These are phyloP conservation scores for Fukomys damarensis DNA, from an alignment of 2,113 vertebrate species.

Conservation along the genomic window DNA sequence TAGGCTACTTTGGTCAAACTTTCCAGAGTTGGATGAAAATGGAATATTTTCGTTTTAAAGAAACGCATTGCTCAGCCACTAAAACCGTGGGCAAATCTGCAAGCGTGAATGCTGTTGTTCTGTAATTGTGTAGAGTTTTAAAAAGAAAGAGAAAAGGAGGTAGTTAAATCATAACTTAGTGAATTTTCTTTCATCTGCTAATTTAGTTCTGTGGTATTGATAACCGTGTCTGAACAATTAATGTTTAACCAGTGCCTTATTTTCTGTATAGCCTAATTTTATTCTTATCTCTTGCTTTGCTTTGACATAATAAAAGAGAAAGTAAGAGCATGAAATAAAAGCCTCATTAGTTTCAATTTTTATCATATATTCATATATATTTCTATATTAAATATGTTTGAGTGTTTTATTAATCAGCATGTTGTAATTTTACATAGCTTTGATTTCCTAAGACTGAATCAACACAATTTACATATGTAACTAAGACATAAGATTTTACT, in stretches of 20 bases:
- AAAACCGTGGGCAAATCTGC: background rate
- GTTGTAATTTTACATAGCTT: slow-evolving; percentile 32
- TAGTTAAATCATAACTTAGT: slow-evolving; percentile 47
- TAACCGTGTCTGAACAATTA: slow-evolving; percentile 48
- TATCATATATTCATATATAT: background rate
- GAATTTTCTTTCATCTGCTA: slow-evolving; percentile 44
- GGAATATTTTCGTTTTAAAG: slow-evolving; percentile 41
- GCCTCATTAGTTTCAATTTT: background rate
- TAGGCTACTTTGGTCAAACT: slow-evolving; percentile 20
- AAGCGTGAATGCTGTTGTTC: background rate
- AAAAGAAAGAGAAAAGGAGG: background rate
- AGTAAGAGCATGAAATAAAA: slow-evolving; percentile 32
- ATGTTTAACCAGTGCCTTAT: slow-evolving; percentile 48
- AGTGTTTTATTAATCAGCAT: slow-evolving; percentile 19
- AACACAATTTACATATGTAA: slow-evolving; percentile 10
- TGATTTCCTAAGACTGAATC: slow-evolving; percentile 34
- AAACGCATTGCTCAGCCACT: slow-evolving; percentile 18
- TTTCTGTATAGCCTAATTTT: slow-evolving; percentile 24
- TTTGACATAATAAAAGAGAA: slow-evolving; percentile 20
- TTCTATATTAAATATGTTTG: background rate
- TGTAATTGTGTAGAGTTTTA: slow-evolving; percentile 47
- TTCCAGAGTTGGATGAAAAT: background rate
- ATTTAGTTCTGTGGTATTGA: background rate
- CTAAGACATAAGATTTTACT: slow-evolving; percentile 43
- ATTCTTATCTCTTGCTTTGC: slow-evolving; percentile 11